phyloP scores from a whole-genome alignment of 1,140 invertebrate species.

The Ips typographus region DNA sequence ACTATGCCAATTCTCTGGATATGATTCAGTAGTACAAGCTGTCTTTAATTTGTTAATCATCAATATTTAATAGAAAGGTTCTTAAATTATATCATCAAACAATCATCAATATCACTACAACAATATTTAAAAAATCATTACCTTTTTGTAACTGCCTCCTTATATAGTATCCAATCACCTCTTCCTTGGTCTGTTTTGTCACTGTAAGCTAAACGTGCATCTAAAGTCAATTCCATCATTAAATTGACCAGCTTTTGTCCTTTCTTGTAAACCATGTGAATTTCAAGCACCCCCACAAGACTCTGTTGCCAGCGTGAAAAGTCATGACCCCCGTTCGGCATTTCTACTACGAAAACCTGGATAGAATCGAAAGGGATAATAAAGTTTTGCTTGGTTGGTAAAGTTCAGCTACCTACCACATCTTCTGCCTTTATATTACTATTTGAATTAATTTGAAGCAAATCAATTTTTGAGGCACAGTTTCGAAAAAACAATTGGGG shows the following conservation, averaged over 20 bases:
- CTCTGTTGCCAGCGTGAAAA: slow-evolving; percentile 98
- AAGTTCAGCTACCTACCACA: slow-evolving; percentile 27
- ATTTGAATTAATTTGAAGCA: slow-evolving; percentile 67
- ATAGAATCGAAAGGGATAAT: not conserved
- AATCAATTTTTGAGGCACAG: slow-evolving; percentile 79
- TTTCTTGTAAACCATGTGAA: slow-evolving; percentile 72
- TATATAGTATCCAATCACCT: slow-evolving; percentile 74
- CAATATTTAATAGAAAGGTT: too few species aligned
- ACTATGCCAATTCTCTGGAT: too few species aligned
- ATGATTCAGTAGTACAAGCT: too few species aligned
- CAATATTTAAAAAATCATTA: not conserved
- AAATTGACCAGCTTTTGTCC: slow-evolving; percentile 56
- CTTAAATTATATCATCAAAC: too few species aligned
- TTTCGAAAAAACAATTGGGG: slow-evolving; percentile 58
- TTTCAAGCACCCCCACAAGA: slow-evolving; percentile 86
- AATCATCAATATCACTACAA: too few species aligned
- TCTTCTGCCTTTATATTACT: slow-evolving; percentile 37
- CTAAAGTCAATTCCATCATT: slow-evolving; percentile 70
- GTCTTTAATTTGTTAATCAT: too few species aligned
- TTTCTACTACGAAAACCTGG: slow-evolving; percentile 54
- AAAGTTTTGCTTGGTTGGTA: too few species aligned
- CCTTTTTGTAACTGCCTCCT: slow-evolving; percentile 74
- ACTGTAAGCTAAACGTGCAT: slow-evolving; percentile 79
- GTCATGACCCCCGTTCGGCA: slow-evolving; percentile 68
- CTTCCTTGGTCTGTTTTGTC: not conserved